Base-by-base conservation (phyloP, 1,140 invertebrate species). In the Anadara kagoshimensis region DNA sequence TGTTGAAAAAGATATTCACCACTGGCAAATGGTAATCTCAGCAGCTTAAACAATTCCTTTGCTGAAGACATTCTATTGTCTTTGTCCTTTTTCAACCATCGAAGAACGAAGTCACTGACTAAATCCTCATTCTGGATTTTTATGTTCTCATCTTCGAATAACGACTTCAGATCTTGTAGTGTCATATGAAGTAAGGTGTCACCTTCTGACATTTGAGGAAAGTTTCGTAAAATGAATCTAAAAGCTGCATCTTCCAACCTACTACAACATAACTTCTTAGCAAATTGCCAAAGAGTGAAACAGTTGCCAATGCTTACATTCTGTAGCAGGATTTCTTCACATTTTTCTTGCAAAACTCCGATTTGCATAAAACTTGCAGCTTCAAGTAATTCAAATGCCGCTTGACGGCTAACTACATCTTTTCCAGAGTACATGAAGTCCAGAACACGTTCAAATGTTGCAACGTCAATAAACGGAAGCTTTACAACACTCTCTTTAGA, bases 211-310 rank as follows among this genome's bases (percentile, higher is more conserved):
- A 84, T 79, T 26, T 76, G 68, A 43, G 66, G 49, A 67, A 84
- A 84, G 64, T 78, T 66, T 26, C 69, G 53, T 11, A 90, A 75
- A 45, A 86, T 82, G 75, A 83, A 91, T 49, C 80, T 78, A 71
- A 87, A 86, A 8, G 91, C 90, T 77, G 88, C 90, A 44, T 87
- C 76, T 70, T 89, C 87, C 4, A 92, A 82, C 44, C 90, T 86
- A 41, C 72, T 80, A 76, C 91, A 92, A 36, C 88, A 87, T 83
- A 91, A 91, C 51, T 87, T 80, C 78, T 92, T 91, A 68, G 91
- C 91, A 86, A 92, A 92, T 73, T 91, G 91, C 73, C 91, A 90
- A 63, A 92, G 91, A 3, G 91, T 91, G 53, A 92, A 79, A 80
- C 90, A 90, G 79, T 92, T 92, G 11, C 85, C 82, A 36, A 89